These are phyloP conservation scores for Tretioscincus oriximinensis DNA, from an alignment of 2,113 vertebrate genomes.

Conservation along the genomic window DNA sequence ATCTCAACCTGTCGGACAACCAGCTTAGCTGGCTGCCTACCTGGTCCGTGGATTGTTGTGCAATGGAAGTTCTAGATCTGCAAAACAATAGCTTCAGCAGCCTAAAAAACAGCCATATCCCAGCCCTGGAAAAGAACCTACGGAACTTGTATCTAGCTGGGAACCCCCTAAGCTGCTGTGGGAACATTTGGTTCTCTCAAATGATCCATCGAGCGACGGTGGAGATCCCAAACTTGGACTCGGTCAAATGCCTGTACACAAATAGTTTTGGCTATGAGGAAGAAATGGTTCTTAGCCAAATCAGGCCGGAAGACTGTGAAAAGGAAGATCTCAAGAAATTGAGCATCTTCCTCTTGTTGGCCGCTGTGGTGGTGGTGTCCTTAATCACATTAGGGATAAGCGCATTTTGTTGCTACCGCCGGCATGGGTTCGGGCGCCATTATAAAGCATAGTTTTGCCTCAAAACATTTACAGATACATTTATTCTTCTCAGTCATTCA, in stretches of 20 bases:
- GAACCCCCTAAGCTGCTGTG: slow-evolving; percentile 91
- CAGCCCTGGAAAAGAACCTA: slow-evolving; percentile 80
- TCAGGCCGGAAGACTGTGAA: slow-evolving; percentile 82
- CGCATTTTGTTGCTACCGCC: slow-evolving; percentile 67
- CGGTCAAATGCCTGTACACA: slow-evolving; percentile 75
- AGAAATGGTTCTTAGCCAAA: slow-evolving; percentile 70
- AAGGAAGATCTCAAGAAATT: slow-evolving; percentile 67
- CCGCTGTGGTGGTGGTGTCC: slow-evolving; percentile 57
- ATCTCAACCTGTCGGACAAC: slow-evolving; percentile 87
- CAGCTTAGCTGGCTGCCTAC: slow-evolving; percentile 77
- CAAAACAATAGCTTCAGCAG: slow-evolving; percentile 87
- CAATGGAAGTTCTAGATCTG: slow-evolving; percentile 87
- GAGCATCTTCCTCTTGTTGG: slow-evolving; percentile 72
- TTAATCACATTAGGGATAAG: slow-evolving; percentile 60
- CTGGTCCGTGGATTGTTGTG: slow-evolving; percentile 74
- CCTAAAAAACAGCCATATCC: slow-evolving; percentile 78
- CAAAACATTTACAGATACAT: too few relatives aligned
- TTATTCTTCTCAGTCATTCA: neutral
- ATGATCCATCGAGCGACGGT: slow-evolving; percentile 81
- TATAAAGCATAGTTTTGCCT: slow-evolving; percentile 69
- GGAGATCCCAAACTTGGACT: slow-evolving; percentile 75
- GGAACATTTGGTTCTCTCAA: slow-evolving; percentile 79
- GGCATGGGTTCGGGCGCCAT: slow-evolving; percentile 69
- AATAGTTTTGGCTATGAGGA: slow-evolving; percentile 72
- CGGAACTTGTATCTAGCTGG: slow-evolving; percentile 85